Percentiles rank a stretch among this genome's conserved stretches.
Evolutionary conservation across 2,888 invertebrate genomes (phyloP).

Genomic region (Steinernema hermaphroditum): DNA sequence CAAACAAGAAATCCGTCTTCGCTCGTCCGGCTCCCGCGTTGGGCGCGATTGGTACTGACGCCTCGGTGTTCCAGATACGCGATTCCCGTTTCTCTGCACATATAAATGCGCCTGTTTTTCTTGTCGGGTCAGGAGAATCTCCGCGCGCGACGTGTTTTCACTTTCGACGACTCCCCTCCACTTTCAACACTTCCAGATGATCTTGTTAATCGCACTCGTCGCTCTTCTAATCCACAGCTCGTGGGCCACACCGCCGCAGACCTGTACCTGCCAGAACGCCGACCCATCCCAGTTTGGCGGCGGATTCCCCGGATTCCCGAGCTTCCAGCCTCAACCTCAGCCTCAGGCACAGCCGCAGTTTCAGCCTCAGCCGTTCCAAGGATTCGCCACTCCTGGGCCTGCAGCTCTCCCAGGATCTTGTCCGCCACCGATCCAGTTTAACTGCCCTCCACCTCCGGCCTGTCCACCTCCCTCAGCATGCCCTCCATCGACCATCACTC

Average conservation of each 20-base stretch:
- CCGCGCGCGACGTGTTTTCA: constrained; percentile 12
- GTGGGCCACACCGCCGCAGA: neutral
- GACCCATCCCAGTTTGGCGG: neutral
- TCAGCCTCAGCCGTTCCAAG: constrained; percentile 7
- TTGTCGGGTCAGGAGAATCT: constrained; percentile 2
- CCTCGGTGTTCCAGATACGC: constrained; percentile 11
- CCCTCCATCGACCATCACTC: neutral
- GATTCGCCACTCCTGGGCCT: constrained; percentile 1
- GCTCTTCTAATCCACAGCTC: too few relatives aligned
- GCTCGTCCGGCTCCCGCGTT: constrained; percentile 8
- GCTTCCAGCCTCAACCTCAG: constrained; percentile 2
- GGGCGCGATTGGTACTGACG: neutral
- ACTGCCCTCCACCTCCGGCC: constrained; percentile 5
- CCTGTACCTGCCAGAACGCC: neutral
- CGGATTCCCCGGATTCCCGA: neutral
- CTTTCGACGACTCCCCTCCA: neutral
- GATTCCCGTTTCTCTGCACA: constrained; percentile 1
- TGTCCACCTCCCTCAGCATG: neutral
- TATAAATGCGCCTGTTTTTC: neutral
- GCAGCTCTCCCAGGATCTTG: neutral
- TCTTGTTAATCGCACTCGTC: neutral
- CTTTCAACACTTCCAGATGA: neutral
- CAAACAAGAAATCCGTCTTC: constrained; percentile 11
- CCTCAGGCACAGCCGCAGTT: neutral
- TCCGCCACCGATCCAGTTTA: constrained; percentile 3